Evolutionary conservation across 2,888 invertebrate genomes (phyloP).

Genomic region (Agrotis exclamationis): DNA sequence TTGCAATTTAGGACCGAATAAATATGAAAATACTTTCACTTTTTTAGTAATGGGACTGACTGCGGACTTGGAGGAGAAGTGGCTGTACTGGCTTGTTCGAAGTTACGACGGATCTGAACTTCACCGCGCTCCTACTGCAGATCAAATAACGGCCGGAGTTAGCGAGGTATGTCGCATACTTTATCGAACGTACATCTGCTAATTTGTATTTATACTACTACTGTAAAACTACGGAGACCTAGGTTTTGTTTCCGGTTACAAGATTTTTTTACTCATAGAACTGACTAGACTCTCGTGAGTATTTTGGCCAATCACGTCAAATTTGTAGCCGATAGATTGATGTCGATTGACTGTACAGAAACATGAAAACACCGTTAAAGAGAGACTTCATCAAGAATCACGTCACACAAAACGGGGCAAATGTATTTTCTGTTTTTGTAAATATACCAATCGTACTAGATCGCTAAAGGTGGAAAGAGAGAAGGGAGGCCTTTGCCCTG

Average conservation of each 20-base stretch:
- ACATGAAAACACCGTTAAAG: too few relatives aligned
- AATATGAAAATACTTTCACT: slow-evolving; percentile 17
- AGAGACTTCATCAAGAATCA: too few relatives aligned
- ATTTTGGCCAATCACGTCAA: not conserved
- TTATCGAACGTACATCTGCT: not conserved
- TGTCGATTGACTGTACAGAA: too few relatives aligned
- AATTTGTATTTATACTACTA: not conserved
- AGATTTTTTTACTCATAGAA: not conserved
- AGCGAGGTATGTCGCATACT: slow-evolving; percentile 77
- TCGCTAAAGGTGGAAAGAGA: too few relatives aligned
- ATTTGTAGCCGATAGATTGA: not conserved
- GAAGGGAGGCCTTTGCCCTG: too few relatives aligned
- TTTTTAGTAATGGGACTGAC: slow-evolving; percentile 95
- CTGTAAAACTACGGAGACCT: too few relatives aligned
- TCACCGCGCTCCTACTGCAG: slow-evolving; percentile 93
- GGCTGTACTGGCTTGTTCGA: slow-evolving; percentile 96
- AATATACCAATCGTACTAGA: too few relatives aligned
- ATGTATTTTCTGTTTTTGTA: too few relatives aligned
- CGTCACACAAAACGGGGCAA: too few relatives aligned
- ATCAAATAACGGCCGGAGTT: slow-evolving; percentile 85
- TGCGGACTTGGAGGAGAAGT: slow-evolving; percentile 94
- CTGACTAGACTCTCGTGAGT: not conserved
- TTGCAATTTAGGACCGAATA: not conserved
- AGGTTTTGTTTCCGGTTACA: too few relatives aligned
- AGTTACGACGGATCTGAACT: slow-evolving; percentile 95